Base-by-base conservation (phyloP, 2,797 vertebrate genomes). In the Macropus fuliginosus region DNA sequence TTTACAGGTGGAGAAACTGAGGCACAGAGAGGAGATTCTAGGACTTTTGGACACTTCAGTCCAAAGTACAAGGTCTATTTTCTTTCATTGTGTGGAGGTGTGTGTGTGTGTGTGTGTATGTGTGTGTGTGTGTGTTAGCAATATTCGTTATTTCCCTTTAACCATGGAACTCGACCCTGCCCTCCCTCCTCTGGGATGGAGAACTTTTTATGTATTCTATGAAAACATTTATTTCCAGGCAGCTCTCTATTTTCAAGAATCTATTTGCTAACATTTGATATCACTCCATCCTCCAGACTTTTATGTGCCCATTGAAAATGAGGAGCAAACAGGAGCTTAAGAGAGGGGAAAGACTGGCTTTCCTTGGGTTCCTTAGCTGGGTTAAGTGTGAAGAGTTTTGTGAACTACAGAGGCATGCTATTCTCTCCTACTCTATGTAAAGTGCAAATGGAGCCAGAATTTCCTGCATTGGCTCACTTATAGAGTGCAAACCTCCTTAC, bases 211-310 rank as follows among this genome's bases (percentile, higher is more conserved):
- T 55, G 93, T 92, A 94, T 27, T 94, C 93, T 91, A 6, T 12
- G 95, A 94, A 96, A 98, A 97, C 40, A 94, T 29, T 94, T 66
- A 94, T 29, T 94, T 66, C 74, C 92, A 95, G 91, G 92, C 59
- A 95, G 94, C 91, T 74, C 12, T 31, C 66, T 29, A 90, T 29
- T 0, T 28, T 55, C 1, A 34, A 56, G 93, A 92, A 52, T 81
- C 27, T 21, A 34, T 40, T 59, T 94, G 46, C 54, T 57, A 95
- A 95, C 97, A 97, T 97, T 98, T 97, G 96, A 94, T 56, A 55
- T 93, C 94, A 96, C 94, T 92, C 50, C 40, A 92, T 92, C 92
- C 93, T 18, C 55, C 91, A 97, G 94, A 95, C 97, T 87, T 94
- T 97, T 96, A 94, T 90, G 14, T 14, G 62, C 90, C 46, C 52